Conservation (phyloP, 2,888 invertebrate genomes). For the Microctonus brassicae region DNA sequence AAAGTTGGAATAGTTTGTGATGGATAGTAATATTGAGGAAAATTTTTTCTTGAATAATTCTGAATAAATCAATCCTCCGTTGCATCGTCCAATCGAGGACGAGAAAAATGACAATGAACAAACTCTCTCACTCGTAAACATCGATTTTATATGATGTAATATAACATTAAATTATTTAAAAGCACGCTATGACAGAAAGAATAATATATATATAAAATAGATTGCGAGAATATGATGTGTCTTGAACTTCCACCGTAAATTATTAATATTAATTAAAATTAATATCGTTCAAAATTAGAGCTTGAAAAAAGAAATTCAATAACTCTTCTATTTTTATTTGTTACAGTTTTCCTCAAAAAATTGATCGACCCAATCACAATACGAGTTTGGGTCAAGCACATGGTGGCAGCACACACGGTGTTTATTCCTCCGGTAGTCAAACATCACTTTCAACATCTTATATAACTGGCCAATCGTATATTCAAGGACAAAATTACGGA, state of each 20-base stretch:
- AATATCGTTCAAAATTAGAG: too few relatives aligned
- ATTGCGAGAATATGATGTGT: too few relatives aligned
- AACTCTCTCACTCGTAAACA: background rate
- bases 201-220: background rate
- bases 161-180: background rate
- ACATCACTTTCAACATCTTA: slow-evolving; percentile 65
- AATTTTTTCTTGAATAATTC: slow-evolving; percentile 17
- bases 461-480: slow-evolving; percentile 67
- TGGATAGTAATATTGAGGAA: background rate
- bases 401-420: slow-evolving; percentile 58
- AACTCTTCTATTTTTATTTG: slow-evolving; percentile 30
- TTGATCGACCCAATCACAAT: slow-evolving; percentile 63
- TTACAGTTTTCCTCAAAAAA: slow-evolving; percentile 66
- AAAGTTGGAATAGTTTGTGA: background rate
- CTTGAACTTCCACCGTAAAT: too few relatives aligned
- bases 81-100: background rate
- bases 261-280: background rate
- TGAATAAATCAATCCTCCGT: slow-evolving; percentile 21
- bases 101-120: background rate
- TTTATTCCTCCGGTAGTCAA: slow-evolving; percentile 63
- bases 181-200: background rate
- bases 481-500: slow-evolving; percentile 64
- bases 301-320: too few relatives aligned
- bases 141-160: background rate
- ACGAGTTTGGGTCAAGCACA: slow-evolving; percentile 60